A percentile compares a stretch with the other conserved stretches of the same genome.
Conservation (phyloP, 2,797 vertebrate species). For the Jordanella pulchra region DNA sequence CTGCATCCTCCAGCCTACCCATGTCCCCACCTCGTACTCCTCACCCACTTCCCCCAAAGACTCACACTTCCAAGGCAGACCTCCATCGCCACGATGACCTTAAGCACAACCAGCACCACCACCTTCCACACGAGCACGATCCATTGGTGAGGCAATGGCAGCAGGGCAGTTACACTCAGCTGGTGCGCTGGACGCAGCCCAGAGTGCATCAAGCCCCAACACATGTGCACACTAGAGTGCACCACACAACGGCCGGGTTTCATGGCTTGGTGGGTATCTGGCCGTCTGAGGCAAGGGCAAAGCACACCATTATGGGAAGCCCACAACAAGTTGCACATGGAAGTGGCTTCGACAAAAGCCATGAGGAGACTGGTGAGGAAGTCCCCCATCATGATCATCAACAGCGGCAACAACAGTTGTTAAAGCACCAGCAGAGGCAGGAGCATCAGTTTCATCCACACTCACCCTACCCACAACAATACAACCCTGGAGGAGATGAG, state of each 20-base stretch:
- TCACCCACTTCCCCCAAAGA: slow-evolving; percentile 57
- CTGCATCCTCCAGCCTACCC: slow-evolving; percentile 34
- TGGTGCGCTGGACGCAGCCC: slow-evolving; percentile 64
- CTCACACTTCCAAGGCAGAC: slow-evolving; percentile 72
- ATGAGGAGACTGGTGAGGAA: slow-evolving; percentile 44
- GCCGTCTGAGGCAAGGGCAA: slow-evolving; percentile 52
- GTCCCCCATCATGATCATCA: slow-evolving; percentile 41
- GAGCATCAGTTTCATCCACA: slow-evolving; percentile 45
- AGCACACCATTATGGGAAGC: slow-evolving; percentile 45
- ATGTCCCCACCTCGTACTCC: slow-evolving; percentile 19
- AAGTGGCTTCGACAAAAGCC: slow-evolving; percentile 59
- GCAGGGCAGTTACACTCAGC: slow-evolving; percentile 69
- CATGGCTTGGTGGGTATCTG: slow-evolving; percentile 20
- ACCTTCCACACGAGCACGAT: slow-evolving; percentile 60
- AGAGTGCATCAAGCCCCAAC: slow-evolving; percentile 45
- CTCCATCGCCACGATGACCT: slow-evolving; percentile 78
- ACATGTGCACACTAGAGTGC: slow-evolving; percentile 35
- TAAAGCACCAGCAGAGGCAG: slow-evolving; percentile 53
- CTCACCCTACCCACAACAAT: slow-evolving; percentile 31
- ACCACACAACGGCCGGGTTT: slow-evolving; percentile 12
- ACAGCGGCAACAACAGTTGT: slow-evolving; percentile 51
- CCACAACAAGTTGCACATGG: slow-evolving; percentile 43
- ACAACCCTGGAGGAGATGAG: slow-evolving; percentile 14
- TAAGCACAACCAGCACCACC: slow-evolving; percentile 76
- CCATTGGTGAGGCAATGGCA: slow-evolving; percentile 66